Evolutionary conservation across 2,113 vertebrate species (phyloP).

Genomic region (Pygoscelis antarcticus): DNA sequence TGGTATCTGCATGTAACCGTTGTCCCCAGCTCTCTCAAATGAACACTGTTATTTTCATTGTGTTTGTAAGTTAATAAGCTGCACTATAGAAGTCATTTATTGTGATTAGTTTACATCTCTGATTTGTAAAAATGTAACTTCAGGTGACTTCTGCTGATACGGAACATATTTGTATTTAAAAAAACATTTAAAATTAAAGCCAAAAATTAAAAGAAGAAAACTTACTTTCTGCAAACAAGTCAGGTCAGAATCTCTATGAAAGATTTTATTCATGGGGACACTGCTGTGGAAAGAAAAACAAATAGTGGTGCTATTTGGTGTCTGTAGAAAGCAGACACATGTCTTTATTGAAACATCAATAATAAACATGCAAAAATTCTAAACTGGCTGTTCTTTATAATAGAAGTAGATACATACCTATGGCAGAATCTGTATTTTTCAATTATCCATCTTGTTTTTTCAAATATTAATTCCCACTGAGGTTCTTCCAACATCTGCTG

Average conservation of each 20-base stretch:
- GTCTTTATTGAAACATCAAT: not conserved
- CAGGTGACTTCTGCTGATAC: not conserved
- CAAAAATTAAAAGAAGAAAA: not conserved
- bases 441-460: conserved; percentile 93
- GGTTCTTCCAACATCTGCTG: conserved; percentile 85
- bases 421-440: conserved; percentile 86
- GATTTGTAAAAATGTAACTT: not conserved
- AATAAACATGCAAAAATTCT: not conserved
- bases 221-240: conserved; percentile 95
- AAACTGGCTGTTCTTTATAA: not conserved
- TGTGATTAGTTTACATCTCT: not conserved
- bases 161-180: not conserved
- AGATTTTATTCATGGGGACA: conserved; percentile 90
- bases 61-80: not conserved
- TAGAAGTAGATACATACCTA: conserved; percentile 73
- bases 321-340: not conserved
- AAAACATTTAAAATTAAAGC: not conserved
- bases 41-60: not conserved
- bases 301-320: not conserved
- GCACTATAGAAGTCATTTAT: not conserved
- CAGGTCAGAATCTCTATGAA: conserved; percentile 88
- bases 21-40: not conserved
- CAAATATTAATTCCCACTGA: conserved; percentile 87
- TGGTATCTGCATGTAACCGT: not conserved
- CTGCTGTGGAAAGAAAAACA: conserved; percentile 76